Evolutionary conservation across 2,888 invertebrate genomes (phyloP).

Genomic region (Drosophila cyrtoloma): DNA sequence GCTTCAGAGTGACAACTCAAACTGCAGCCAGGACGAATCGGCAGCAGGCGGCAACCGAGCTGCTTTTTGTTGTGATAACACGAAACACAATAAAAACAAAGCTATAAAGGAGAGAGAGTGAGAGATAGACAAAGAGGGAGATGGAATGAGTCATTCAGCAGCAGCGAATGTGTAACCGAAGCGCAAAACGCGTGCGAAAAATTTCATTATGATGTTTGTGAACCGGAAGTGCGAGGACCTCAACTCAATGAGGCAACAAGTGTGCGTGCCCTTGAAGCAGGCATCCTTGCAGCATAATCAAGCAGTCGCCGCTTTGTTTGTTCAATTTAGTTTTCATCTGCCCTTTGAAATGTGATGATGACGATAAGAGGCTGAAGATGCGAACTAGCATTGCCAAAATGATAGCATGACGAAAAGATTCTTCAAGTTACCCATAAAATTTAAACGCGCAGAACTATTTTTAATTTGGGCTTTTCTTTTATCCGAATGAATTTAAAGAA

Average conservation of each 20-base stretch:
- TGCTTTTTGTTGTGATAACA: conserved; percentile 20
- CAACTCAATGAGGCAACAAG: conserved; percentile 37
- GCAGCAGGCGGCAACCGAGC: neutral
- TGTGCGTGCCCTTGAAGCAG: conserved; percentile 41
- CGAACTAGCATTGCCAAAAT: neutral
- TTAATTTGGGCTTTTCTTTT: neutral
- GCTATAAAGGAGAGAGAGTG: neutral
- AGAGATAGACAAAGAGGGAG: conserved; percentile 3
- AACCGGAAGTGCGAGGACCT: conserved; percentile 30
- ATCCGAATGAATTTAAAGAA: neutral
- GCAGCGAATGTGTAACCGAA: conserved; percentile 24
- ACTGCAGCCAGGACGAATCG: conserved; percentile 58
- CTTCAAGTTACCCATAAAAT: neutral
- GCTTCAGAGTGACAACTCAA: conserved; percentile 48
- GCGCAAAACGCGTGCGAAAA: conserved; percentile 31
- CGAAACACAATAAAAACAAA: conserved; percentile 18
- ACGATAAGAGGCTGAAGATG: neutral
- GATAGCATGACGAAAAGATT: conserved; percentile 2
- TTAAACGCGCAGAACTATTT: neutral
- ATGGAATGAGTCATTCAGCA: neutral
- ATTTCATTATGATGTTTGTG: conserved; percentile 58
- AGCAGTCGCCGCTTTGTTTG: conserved; percentile 20
- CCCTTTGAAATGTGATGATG: neutral
- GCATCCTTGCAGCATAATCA: conserved; percentile 27
- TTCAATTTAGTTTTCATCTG: conserved; percentile 18